Percentiles rank a stretch among this genome's conserved stretches.
phyloP scores from a whole-genome alignment of 2,888 invertebrate species.

The Dynastes hyllus region DNA sequence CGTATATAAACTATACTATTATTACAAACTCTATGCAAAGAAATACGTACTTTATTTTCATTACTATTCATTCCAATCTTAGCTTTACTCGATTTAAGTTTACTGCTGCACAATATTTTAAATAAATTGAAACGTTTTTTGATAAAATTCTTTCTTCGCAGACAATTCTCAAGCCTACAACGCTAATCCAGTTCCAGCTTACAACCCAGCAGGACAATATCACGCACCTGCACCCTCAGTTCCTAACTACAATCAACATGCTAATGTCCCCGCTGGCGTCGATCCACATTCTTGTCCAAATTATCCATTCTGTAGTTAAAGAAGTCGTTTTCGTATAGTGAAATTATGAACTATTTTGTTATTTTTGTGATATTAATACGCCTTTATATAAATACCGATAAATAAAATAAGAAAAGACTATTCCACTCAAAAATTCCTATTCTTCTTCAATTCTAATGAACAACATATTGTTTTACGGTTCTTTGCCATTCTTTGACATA shows the following conservation, averaged over 20 bases:
- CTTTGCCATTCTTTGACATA: no score
- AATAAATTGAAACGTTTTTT: background rate
- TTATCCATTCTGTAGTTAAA: slow-evolving; percentile 70
- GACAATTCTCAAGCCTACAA: slow-evolving; percentile 55
- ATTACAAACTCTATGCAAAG: background rate
- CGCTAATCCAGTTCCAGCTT: slow-evolving; percentile 51
- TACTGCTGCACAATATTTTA: no score
- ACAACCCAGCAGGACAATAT: slow-evolving; percentile 54
- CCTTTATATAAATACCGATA: slow-evolving; percentile 8
- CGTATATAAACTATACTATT: background rate
- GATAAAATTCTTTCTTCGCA: slow-evolving; percentile 9
- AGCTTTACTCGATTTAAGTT: no score
- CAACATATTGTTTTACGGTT: no score
- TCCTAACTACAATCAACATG: slow-evolving; percentile 59
- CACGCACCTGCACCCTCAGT: slow-evolving; percentile 55
- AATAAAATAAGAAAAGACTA: background rate
- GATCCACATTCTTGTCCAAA: slow-evolving; percentile 68
- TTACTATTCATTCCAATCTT: no score
- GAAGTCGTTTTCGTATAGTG: slow-evolving; percentile 23
- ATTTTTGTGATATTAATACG: slow-evolving; percentile 47
- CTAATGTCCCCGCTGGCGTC: slow-evolving; percentile 69
- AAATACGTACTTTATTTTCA: no score
- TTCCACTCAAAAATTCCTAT: background rate
- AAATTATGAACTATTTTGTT: slow-evolving; percentile 20
- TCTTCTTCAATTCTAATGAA: no score